phyloP scores from a whole-genome alignment of 2,888 invertebrate genomes.

The Acrocera orbiculus region DNA sequence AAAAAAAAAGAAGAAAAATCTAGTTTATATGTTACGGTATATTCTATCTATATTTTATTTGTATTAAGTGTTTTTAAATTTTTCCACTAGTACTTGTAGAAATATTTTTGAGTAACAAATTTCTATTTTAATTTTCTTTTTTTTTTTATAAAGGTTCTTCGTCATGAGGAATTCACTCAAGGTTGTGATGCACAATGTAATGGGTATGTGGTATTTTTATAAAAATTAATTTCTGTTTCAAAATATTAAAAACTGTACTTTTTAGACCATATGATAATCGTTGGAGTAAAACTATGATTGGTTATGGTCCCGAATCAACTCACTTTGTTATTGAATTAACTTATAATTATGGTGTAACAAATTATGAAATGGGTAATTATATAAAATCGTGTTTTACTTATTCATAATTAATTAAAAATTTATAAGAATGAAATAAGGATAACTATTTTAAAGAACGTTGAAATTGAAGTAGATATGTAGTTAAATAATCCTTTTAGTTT shows the following conservation, averaged over 20 bases:
- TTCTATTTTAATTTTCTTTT: too few species aligned
- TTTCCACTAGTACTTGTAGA: too few species aligned
- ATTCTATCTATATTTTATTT: too few species aligned
- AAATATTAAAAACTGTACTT: neutral
- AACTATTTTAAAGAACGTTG: too few species aligned
- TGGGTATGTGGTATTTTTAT: conserved; percentile 44
- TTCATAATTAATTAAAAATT: neutral
- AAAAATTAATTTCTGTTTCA: neutral
- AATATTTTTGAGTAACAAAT: too few species aligned
- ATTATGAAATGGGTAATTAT: conserved; percentile 55
- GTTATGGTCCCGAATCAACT: conserved; percentile 86
- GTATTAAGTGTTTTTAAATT: too few species aligned
- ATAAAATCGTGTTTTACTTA: neutral
- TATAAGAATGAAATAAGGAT: too few species aligned
- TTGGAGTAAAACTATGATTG: conserved; percentile 99
- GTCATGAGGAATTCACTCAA: conserved; percentile 94
- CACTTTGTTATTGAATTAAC: conserved; percentile 95
- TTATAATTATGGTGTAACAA: conserved; percentile 86
- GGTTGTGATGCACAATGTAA: conserved; percentile 96
- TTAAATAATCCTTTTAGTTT: too few species aligned
- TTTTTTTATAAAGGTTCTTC: conserved; percentile 47
- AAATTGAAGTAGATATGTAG: neutral
- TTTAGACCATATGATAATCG: conserved; percentile 86
- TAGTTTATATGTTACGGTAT: too few species aligned
- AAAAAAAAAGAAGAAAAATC: too few species aligned